Percentiles rank a stretch among this genome's conserved stretches.
phyloP scores from a whole-genome alignment of 2,113 vertebrate species.

The Urocolius indicus region DNA sequence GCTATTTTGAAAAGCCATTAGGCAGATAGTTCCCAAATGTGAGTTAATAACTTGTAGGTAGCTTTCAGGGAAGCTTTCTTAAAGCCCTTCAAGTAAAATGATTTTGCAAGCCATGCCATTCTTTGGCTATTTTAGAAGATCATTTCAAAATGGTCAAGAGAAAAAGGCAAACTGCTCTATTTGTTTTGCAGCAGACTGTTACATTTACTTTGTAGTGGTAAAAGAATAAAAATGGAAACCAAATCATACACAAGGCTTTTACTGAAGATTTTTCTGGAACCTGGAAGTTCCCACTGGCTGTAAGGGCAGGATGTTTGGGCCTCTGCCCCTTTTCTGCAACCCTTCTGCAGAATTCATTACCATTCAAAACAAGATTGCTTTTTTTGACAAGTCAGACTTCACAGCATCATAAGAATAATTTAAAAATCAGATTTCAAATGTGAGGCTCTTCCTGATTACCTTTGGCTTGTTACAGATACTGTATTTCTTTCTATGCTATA shows the following conservation, averaged over 20 bases:
- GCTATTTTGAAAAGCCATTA: constrained; percentile 40
- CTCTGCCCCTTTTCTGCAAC: background rate
- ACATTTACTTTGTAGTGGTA: background rate
- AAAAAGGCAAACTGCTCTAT: background rate
- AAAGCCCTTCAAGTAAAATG: constrained; percentile 47
- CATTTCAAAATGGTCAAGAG: background rate
- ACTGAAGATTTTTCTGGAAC: background rate
- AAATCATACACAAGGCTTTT: background rate
- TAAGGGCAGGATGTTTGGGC: background rate
- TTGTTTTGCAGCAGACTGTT: background rate
- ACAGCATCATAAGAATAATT: background rate
- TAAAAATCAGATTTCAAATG: background rate
- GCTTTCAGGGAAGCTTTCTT: constrained; percentile 56
- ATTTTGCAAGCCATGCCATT: constrained; percentile 5
- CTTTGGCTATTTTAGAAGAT: background rate
- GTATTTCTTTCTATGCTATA: background rate
- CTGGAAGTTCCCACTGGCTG: background rate
- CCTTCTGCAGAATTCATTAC: background rate
- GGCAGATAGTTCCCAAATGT: constrained; percentile 46
- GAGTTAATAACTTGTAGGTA: constrained; percentile 40
- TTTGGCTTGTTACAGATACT: background rate
- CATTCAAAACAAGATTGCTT: background rate
- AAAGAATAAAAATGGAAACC: background rate
- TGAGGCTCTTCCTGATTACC: background rate
- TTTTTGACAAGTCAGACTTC: background rate